phyloP scores from a whole-genome alignment of 2,797 vertebrate genomes.

The Odontamblyopus lacepedii region DNA sequence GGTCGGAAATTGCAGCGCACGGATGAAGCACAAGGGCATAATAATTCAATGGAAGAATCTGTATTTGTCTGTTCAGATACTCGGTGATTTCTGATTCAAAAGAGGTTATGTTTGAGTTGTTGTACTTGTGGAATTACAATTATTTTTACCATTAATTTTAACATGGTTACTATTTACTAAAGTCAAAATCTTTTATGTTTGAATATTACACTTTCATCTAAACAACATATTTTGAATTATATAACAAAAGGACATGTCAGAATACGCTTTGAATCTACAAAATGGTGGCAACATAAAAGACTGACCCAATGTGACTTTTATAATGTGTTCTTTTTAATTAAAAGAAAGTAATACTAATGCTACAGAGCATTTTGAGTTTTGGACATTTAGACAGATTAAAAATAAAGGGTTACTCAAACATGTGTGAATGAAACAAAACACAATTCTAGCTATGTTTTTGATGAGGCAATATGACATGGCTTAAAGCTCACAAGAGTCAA shows the following conservation, averaged over 20 bases:
- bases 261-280: not conserved
- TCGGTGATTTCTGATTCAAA: conserved; percentile 15
- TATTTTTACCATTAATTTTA: not conserved
- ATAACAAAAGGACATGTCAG: not conserved
- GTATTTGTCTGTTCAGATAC: conserved; percentile 33
- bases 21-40: conserved; percentile 45
- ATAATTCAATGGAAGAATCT: conserved; percentile 46
- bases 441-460: too few species aligned
- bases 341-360: not conserved
- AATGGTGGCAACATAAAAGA: not conserved
- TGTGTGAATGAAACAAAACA: too few species aligned
- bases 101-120: not conserved
- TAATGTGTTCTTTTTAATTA: not conserved
- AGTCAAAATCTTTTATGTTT: not conserved
- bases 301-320: not conserved
- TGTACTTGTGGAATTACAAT: conserved; percentile 4
- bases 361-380: too few species aligned
- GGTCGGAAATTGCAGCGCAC: conserved; percentile 44
- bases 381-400: too few species aligned
- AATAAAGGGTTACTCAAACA: too few species aligned
- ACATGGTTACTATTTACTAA: not conserved
- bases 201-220: not conserved
- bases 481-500: too few species aligned
- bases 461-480: too few species aligned
- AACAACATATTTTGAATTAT: not conserved